These are phyloP conservation scores for Polyommatus iphigenia DNA, from an alignment of 2,888 invertebrate genomes.

Conservation along the genomic window DNA sequence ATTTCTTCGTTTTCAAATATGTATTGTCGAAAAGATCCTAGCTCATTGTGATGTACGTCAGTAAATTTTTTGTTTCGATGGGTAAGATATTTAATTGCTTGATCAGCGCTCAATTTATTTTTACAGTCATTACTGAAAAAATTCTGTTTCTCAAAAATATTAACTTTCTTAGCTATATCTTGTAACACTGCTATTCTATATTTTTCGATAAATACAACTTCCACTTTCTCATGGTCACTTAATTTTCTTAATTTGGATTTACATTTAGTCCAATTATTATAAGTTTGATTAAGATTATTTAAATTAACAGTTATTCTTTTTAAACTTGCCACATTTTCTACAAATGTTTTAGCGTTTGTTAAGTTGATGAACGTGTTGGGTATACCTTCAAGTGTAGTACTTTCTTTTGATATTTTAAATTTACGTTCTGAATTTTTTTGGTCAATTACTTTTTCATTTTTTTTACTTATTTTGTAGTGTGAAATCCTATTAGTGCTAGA, in stretches of 20 bases:
- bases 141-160: neutral
- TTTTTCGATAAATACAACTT: constrained; percentile 14
- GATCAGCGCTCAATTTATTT: constrained; percentile 6
- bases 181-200: constrained; percentile 24
- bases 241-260: neutral
- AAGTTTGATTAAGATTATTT: neutral
- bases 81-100: constrained; percentile 23
- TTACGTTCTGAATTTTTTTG: neutral
- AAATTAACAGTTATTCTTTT: neutral
- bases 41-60: neutral
- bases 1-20: constrained; percentile 26
- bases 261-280: constrained; percentile 11
- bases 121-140: neutral
- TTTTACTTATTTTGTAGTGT: neutral
- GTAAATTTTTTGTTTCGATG: constrained; percentile 3
- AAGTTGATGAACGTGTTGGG: neutral
- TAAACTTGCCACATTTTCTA: neutral
- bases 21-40: constrained; percentile 27
- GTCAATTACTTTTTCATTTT: neutral
- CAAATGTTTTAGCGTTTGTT: neutral
- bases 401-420: constrained; percentile 9
- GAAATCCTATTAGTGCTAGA: neutral
- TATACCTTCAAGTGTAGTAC: neutral
- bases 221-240: neutral
- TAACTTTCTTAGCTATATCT: constrained; percentile 16